These are phyloP conservation scores for Syndactyla subalaris DNA, from an alignment of 2,797 vertebrate species.

Conservation along the genomic window DNA sequence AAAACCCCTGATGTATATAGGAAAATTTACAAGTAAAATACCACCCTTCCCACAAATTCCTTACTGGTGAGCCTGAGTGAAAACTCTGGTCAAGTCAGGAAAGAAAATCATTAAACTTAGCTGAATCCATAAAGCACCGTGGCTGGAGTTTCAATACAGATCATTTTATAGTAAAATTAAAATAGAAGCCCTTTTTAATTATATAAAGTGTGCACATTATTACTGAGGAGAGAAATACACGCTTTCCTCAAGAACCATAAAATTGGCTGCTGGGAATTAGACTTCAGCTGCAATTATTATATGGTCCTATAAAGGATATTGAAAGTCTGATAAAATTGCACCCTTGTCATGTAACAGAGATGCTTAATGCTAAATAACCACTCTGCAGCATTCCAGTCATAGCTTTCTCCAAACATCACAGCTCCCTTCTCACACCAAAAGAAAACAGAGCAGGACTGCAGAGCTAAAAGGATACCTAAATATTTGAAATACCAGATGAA, in stretches of 20 bases:
- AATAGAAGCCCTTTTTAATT: slow-evolving; percentile 71
- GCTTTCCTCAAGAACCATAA: slow-evolving; percentile 62
- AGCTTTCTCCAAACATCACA: slow-evolving; percentile 44
- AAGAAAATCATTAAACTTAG: slow-evolving; percentile 33
- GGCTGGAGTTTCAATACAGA: slow-evolving; percentile 43
- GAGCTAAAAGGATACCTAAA: slow-evolving; percentile 39
- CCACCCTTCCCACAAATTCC: slow-evolving; percentile 1
- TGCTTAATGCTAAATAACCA: slow-evolving; percentile 52
- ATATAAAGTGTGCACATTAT: slow-evolving; percentile 61
- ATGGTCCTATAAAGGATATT: slow-evolving; percentile 65
- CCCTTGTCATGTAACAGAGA: slow-evolving; percentile 36
- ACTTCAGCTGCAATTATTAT: slow-evolving; percentile 63
- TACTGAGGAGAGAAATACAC: slow-evolving; percentile 51
- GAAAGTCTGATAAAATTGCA: slow-evolving; percentile 53
- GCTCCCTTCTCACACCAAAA: slow-evolving; percentile 5
- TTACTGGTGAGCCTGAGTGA: not conserved
- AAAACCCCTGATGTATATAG: not conserved
- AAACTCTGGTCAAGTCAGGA: not conserved
- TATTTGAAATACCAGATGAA: slow-evolving; percentile 11
- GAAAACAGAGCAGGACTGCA: slow-evolving; percentile 13
- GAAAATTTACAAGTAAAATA: slow-evolving; percentile 36
- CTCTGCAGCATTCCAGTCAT: slow-evolving; percentile 53
- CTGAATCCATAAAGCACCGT: not conserved
- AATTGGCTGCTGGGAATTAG: slow-evolving; percentile 65
- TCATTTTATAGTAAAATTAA: slow-evolving; percentile 65